Evolutionary conservation across 2,888 invertebrate genomes (phyloP).

Genomic region (Stratiomys singularior): DNA sequence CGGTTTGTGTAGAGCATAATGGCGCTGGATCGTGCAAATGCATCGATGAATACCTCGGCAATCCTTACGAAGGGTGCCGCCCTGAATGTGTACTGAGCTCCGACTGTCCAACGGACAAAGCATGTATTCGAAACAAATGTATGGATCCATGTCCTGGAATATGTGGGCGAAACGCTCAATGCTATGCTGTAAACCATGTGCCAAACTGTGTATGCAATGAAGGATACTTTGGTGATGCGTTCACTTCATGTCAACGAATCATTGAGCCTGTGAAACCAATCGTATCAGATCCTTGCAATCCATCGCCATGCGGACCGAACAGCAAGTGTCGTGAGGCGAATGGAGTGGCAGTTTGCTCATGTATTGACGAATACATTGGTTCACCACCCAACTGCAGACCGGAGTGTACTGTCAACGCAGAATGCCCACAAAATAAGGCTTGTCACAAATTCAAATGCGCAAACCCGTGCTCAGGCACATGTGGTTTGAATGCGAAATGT

Average conservation of each 20-base stretch:
- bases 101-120: conserved; percentile 84
- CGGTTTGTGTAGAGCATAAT: conserved; percentile 79
- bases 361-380: conserved; percentile 77
- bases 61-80: conserved; percentile 86
- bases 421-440: conserved; percentile 81
- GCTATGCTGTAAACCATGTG: conserved; percentile 84
- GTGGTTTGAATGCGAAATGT: conserved; percentile 81
- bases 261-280: conserved; percentile 57
- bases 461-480: conserved; percentile 85
- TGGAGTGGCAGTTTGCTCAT: conserved; percentile 81
- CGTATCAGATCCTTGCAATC: conserved; percentile 72
- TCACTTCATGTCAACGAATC: conserved; percentile 67
- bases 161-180: conserved; percentile 85
- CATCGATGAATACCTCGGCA: conserved; percentile 82
- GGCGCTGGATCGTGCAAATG: conserved; percentile 85
- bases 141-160: conserved; percentile 87
- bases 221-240: conserved; percentile 81
- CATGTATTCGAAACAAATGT: conserved; percentile 86
- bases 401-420: conserved; percentile 84
- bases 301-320: conserved; percentile 84
- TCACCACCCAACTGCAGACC: conserved; percentile 84
- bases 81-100: conserved; percentile 89
- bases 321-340: conserved; percentile 80
- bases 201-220: conserved; percentile 84
- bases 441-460: conserved; percentile 84